Conservation (phyloP, 2,888 invertebrate genomes). For the Drosophila austrosaltans region DNA sequence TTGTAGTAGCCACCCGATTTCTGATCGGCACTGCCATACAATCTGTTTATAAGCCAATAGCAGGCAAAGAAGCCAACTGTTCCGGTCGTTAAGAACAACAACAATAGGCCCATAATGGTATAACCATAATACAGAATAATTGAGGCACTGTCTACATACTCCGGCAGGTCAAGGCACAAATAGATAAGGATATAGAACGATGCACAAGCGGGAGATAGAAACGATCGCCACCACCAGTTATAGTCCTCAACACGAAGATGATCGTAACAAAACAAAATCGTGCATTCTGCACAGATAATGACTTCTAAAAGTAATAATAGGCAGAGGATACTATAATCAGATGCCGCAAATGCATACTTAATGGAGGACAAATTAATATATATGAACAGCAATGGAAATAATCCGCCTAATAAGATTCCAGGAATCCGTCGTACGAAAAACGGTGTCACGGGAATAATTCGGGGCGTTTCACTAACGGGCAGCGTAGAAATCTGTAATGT, state of each 20-base stretch:
- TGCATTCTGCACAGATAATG: background rate
- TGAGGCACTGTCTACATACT: background rate
- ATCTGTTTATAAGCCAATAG: slow-evolving; percentile 7
- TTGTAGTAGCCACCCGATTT: background rate
- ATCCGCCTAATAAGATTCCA: background rate
- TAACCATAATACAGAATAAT: slow-evolving; percentile 1
- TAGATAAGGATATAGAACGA: background rate
- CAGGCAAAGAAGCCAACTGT: slow-evolving; percentile 7
- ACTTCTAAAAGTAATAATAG: background rate
- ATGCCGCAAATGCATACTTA: background rate
- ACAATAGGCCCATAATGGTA: background rate
- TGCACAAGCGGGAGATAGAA: background rate
- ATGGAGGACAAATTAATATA: background rate
- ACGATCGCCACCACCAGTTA: slow-evolving; percentile 17
- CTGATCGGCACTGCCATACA: background rate
- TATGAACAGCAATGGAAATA: background rate
- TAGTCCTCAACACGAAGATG: slow-evolving; percentile 4
- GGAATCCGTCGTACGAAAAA: background rate
- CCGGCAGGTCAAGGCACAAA: background rate
- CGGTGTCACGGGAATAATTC: background rate
- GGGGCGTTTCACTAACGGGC: background rate
- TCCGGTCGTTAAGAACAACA: background rate
- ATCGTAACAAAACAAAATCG: slow-evolving; percentile 3
- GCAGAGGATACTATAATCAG: background rate
- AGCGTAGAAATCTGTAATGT: background rate